A percentile compares a stretch with the other conserved stretches of the same genome.
Conservation (phyloP, 2,888 invertebrate genomes). For the Agrotis ipsilon region DNA sequence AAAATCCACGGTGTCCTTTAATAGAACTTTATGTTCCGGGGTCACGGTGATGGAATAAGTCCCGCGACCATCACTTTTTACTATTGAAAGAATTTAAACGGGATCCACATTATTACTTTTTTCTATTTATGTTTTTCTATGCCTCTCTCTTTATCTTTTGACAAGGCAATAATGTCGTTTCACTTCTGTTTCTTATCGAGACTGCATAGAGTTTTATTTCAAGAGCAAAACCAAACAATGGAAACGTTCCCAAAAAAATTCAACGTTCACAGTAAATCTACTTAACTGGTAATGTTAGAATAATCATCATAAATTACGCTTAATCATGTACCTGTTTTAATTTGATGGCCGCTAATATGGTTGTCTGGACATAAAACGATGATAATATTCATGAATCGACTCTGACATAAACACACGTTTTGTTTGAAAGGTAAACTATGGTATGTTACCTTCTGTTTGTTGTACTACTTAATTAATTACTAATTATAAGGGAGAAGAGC, state of each 20-base stretch:
- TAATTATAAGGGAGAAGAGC: conserved; percentile 25
- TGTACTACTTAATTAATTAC: conserved; percentile 38
- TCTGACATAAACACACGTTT: conserved; percentile 26
- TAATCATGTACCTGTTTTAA: conserved; percentile 77
- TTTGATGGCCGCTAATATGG: conserved; percentile 76
- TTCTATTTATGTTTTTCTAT: no score
- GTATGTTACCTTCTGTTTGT: conserved; percentile 43
- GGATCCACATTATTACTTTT: no score
- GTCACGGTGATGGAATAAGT: no score
- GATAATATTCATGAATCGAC: conserved; percentile 51
- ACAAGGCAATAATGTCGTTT: no score
- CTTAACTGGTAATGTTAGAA: conserved; percentile 71
- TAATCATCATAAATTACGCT: conserved; percentile 78
- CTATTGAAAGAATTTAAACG: no score
- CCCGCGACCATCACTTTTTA: no score
- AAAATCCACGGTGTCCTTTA: no score
- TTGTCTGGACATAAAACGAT: conserved; percentile 64
- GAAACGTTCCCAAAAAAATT: conserved; percentile 66
- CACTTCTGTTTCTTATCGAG: no score
- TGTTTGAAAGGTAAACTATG: conserved; percentile 33
- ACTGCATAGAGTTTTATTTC: no score
- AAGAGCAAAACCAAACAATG: conserved; percentile 44
- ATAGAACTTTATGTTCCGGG: no score
- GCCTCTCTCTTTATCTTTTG: no score
- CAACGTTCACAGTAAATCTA: conserved; percentile 74